A percentile compares a stretch with the other conserved stretches of the same genome.
These are phyloP conservation scores for Rachycentron canadum DNA, from an alignment of 2,797 vertebrate genomes.

Conservation along the genomic window DNA sequence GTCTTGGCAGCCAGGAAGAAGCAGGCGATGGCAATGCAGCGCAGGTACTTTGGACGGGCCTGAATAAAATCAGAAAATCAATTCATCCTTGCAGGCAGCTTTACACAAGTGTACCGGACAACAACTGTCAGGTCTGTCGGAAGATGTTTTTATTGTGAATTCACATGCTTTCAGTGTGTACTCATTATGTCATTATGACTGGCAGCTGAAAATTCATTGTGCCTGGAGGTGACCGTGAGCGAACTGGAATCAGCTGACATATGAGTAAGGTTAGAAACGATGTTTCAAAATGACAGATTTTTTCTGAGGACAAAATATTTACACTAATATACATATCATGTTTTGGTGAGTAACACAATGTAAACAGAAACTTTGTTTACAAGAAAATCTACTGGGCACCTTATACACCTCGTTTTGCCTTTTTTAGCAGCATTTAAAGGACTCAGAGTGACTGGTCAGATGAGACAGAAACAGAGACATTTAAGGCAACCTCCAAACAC, in stretches of 20 bases:
- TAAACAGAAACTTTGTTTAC: neutral
- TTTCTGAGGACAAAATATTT: neutral
- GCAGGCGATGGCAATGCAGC: conserved; percentile 97
- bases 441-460: no score
- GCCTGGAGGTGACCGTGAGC: neutral
- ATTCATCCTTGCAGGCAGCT: neutral
- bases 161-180: neutral
- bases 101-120: neutral
- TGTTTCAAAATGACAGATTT: neutral
- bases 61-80: conserved; percentile 59
- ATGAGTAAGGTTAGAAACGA: no score
- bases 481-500: no score
- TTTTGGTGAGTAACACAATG: neutral
- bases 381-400: neutral
- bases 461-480: no score
- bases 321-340: neutral
- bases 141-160: neutral
- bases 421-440: no score
- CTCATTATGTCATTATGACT: neutral
- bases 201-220: neutral
- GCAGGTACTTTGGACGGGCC: conserved; percentile 97
- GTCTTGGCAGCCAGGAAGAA: conserved; percentile 98
- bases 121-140: neutral
- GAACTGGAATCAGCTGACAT: neutral
- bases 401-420: neutral